Conservation (phyloP, 2,888 invertebrate species). For the Phania funesta region DNA sequence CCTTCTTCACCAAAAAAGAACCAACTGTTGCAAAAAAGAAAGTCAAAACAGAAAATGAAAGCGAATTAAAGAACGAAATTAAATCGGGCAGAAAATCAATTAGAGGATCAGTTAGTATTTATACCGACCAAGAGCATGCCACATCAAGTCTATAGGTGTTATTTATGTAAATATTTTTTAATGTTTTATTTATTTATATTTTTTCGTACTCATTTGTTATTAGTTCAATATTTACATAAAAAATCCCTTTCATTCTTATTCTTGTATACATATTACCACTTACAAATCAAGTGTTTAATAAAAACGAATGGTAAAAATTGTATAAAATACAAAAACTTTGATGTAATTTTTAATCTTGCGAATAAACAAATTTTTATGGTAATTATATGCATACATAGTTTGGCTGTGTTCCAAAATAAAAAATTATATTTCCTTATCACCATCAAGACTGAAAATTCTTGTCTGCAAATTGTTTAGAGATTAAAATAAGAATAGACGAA, state of each 20-base stretch:
- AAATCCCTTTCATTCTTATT: conserved; percentile 33
- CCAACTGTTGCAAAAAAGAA: conserved; percentile 56
- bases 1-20: conserved; percentile 50
- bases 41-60: conserved; percentile 52
- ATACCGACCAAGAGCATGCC: conserved; percentile 8
- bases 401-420: too few species aligned
- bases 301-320: not conserved
- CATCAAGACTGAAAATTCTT: too few species aligned
- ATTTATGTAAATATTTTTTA: not conserved
- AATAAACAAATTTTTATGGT: conserved; percentile 12
- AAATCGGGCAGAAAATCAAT: conserved; percentile 9
- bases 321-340: conserved; percentile 39
- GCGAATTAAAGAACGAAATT: conserved; percentile 38
- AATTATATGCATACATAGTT: conserved; percentile 1
- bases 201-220: not conserved
- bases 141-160: conserved; percentile 27
- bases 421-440: too few species aligned
- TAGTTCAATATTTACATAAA: not conserved
- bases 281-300: conserved; percentile 7
- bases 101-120: not conserved
- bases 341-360: conserved; percentile 40
- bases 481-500: too few species aligned
- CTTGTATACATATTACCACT: conserved; percentile 40
- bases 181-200: not conserved
- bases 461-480: too few species aligned